Evolutionary conservation across 2,113 vertebrate species (phyloP).

Genomic region (Ibidorhyncha struthersii): DNA sequence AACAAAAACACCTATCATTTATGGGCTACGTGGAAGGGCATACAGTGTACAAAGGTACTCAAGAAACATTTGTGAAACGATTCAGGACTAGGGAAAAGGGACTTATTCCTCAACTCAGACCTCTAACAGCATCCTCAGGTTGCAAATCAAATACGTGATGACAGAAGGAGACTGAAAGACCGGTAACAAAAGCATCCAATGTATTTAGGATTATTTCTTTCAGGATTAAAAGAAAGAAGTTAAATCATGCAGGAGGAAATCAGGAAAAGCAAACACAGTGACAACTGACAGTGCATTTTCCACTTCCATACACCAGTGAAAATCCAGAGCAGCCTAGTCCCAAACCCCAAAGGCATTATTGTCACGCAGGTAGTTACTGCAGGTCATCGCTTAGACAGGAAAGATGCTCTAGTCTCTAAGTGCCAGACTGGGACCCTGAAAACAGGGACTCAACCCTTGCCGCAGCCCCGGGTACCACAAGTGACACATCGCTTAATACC

Average conservation of each 20-base stretch:
- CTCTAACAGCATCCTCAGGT: neutral
- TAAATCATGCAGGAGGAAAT: neutral
- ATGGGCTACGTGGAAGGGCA: neutral
- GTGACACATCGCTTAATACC: neutral
- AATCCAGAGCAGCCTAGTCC: neutral
- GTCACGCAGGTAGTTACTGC: neutral
- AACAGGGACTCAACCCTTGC: neutral
- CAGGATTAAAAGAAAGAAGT: neutral
- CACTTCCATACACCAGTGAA: neutral
- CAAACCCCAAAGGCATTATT: neutral
- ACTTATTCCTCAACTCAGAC: neutral
- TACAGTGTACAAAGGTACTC: neutral
- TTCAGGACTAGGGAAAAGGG: neutral
- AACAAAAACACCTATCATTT: neutral
- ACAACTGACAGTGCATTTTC: neutral
- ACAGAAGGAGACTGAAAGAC: neutral
- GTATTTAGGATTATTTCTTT: neutral
- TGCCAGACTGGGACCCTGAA: neutral
- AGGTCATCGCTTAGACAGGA: neutral
- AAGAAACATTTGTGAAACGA: neutral
- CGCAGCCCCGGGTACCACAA: neutral
- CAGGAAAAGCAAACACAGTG: neutral
- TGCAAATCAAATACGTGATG: neutral
- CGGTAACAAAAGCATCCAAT: neutral
- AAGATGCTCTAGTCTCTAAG: neutral